phyloP scores from a whole-genome alignment of 2,113 vertebrate genomes.

The Okapia johnstoni region DNA sequence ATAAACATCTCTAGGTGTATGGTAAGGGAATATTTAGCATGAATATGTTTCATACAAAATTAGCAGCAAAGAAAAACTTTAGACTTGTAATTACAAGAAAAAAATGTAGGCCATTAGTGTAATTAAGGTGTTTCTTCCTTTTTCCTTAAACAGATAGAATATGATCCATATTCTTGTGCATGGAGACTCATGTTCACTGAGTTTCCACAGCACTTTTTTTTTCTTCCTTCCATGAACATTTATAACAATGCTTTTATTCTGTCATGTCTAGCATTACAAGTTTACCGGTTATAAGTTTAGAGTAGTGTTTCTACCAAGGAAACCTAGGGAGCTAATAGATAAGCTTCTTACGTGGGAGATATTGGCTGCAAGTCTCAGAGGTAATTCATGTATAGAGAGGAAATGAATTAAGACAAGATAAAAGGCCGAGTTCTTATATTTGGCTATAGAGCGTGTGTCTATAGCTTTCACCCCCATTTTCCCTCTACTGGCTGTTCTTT shows the following conservation, averaged over 20 bases:
- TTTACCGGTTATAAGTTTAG: conserved; percentile 4
- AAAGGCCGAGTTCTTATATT: neutral
- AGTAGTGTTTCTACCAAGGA: neutral
- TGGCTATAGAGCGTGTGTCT: neutral
- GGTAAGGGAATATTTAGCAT: conserved; percentile 73
- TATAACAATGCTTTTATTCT: conserved; percentile 21
- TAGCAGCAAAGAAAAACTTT: conserved; percentile 72
- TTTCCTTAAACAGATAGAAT: conserved; percentile 7
- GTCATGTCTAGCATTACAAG: neutral
- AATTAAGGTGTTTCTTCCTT: conserved; percentile 68
- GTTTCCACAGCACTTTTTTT: neutral
- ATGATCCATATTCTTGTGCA: conserved; percentile 6
- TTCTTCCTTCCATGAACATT: neutral
- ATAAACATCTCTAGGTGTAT: conserved; percentile 82
- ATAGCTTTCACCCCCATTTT: neutral
- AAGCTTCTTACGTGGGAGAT: neutral
- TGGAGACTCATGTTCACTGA: conserved; percentile 6
- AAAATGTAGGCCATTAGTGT: conserved; percentile 56
- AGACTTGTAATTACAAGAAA: conserved; percentile 70
- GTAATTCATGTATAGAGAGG: neutral
- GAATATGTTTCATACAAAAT: conserved; percentile 72
- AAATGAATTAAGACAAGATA: neutral
- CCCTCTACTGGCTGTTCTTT: neutral
- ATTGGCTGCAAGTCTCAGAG: neutral
- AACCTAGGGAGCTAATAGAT: neutral